Base-by-base conservation (phyloP, 1,140 invertebrate genomes). In the Psix sp. region DNA sequence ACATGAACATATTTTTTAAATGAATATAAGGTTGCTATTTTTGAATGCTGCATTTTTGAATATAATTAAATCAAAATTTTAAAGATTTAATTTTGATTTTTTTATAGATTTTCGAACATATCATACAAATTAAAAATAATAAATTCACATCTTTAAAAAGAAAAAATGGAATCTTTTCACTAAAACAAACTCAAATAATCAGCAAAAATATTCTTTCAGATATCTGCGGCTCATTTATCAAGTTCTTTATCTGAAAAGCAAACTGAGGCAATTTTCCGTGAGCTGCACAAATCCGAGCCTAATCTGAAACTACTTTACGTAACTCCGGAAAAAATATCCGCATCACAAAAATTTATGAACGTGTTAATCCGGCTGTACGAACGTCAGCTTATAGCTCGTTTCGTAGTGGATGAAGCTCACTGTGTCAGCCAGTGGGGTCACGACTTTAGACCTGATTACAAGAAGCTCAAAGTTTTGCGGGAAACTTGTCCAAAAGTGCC, bases 391-490 rank as follows among this genome's bases (percentile, higher is more conserved):
- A 81, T 92, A 1, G 82, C 88, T 21, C 87, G 90, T 63, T 92
- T 92, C 76, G 90, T 93, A n/a, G 94, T 99, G 9, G 98, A 99
- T 88, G 98, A 99, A 89, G 97, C 96, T 7, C 97, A 99, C 85
- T 99, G 97, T 89, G 96, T 99, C 0, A 97, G 95, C 80, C 94
- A 98, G 78, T 99, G 97, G 97, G 97, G 97, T 0, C 97, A 99
- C 86, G 97, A 99, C 86, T 99, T 99, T 84, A 88, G 97, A 17
- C 95, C 95, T 0, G 95, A 98, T 85, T 99, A 99, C 85, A 89
- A 98, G 2, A 96, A 94, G 85, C 85, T 99, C 1, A 95, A 94
- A 5, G 77, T 89, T 11, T 82, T 98, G 6, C 88, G 94, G 66
- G 85, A 89, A 45, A 90, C 89, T 73, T 94, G 93, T 83, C 90